Base-by-base conservation (phyloP, 2,888 invertebrate genomes). In the Synergus umbraculus region DNA sequence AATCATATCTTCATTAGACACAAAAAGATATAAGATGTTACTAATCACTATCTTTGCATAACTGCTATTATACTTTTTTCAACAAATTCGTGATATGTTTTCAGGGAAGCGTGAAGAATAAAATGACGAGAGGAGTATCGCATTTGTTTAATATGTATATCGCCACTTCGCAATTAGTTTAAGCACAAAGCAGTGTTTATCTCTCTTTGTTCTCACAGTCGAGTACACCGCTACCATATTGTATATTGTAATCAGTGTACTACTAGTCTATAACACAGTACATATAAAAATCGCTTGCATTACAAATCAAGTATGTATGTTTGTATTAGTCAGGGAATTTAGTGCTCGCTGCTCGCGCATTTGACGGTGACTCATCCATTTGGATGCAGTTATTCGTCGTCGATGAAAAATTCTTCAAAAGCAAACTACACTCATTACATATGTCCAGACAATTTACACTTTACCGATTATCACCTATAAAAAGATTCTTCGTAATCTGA, bases 91-190 rank as follows among this genome's bases (percentile, higher is more conserved):
- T 69, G 46, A 69, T 69, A 29, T 69, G 15, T 69, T 69, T 54
- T 69, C 69, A 69, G 15, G 8, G n/a, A 29, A 69, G 69, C 69
- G 69, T 69, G 69, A 37, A 69, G 46, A 69, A 69, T 54, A 69
- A 69, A 69, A 69, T 49, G 29, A 49, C 18, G 69, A 49, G 44
- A 46, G 13, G 49, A 37, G 37, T 78, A 63, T 78, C 29, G 73
- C 43, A 63, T 78, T 65, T 29, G 49, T 65, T 65, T 65, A 77
- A 49, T 78, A 78, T 54, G 77, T 54, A 86, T 86, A 90, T 89
- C 87, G 86, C 85, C 81, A 85, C 84, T 85, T 83, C 84, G 87
- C 87, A 90, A 90, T 89, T 88, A 88, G 87, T 87, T 88, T 87
- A 81, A 86, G 84, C 86, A 86, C 86, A 87, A 88, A 88, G 86